Evolutionary conservation across 2,888 invertebrate genomes (phyloP).

Genomic region (Acronicta aceris): DNA sequence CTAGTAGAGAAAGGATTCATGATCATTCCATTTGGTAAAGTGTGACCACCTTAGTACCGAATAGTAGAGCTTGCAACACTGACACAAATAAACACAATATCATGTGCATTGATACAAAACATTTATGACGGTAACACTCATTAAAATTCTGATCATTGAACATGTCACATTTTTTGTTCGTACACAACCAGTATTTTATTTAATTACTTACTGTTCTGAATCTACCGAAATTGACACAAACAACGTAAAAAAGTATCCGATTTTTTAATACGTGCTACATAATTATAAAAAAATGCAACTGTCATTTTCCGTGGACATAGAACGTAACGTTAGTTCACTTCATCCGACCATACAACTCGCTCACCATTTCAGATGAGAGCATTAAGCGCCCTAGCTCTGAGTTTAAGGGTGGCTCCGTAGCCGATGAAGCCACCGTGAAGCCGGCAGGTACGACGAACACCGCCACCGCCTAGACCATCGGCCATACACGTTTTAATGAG

Average conservation of each 20-base stretch:
- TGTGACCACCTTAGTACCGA: conserved; percentile 76
- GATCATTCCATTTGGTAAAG: conserved; percentile 67
- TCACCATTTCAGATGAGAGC: conserved; percentile 92
- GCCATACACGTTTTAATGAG: conserved; percentile 81
- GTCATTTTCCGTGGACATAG: conserved; percentile 72
- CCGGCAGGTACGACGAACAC: conserved; percentile 85
- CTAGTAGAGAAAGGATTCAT: conserved; percentile 61
- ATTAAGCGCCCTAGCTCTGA: conserved; percentile 96
- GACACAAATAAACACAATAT: conserved; percentile 73
- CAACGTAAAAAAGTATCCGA: background rate
- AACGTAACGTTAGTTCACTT: conserved; percentile 77
- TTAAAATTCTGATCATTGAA: conserved; percentile 64
- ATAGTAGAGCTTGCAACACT: conserved; percentile 86
- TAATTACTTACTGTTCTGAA: conserved; percentile 47
- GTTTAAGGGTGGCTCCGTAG: conserved; percentile 91
- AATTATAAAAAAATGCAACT: conserved; percentile 10
- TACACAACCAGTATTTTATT: conserved; percentile 60
- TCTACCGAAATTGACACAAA: conserved; percentile 42
- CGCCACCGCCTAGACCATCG: conserved; percentile 84
- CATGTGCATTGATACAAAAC: conserved; percentile 48
- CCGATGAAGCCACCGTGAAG: conserved; percentile 83
- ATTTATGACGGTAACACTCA: conserved; percentile 55
- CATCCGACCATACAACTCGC: conserved; percentile 85
- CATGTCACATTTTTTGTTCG: conserved; percentile 63
- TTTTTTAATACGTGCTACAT: background rate